Evolutionary conservation across 92 coral and sea anemone species (phyloP), one percentile per base, ranked within the genome.

Genomic region (Parazoanthus atlanticus): DNA sequence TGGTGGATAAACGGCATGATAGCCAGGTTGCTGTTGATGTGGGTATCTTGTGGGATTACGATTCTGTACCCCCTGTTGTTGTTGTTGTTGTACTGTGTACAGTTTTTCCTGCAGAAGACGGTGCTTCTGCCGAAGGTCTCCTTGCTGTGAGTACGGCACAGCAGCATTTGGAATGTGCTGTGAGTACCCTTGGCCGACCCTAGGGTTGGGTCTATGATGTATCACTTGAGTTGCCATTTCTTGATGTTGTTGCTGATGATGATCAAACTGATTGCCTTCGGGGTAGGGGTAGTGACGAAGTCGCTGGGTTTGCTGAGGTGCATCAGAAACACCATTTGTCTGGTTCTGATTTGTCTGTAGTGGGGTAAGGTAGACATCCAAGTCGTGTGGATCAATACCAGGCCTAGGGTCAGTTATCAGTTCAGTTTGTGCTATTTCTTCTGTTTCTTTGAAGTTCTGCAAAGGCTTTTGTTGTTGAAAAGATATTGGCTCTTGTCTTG

Each of bases 241-340:
- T 43, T 91, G 93, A 56, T 74, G 82, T 40, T 88, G 91, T 41
- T 86, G 89, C 61, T 88, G 88, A 29, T 86, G 95, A 17, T 88
- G 88, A 21, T 90, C 89, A 40, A 84, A 89, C 61, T 74, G 79
- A 43, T 90, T 89, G 74, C 81, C 97, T 70, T 89, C 90, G 21
- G 98, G 86, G 80, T 95, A 97, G 67, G 99, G 99, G 67, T 86
- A 97, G 89, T 97, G 99, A 6, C 96, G 71, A 21, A 97, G 94
- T 80, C 96, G 91, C 80, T 95, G 94, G 84, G 99, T 92, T 88
- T 93, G 93, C 85, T 91, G 80, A 80, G 92, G 86, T 72, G 78
- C n/a, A 67, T 90, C 88, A 84, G 93, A 78, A 43, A 75, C 75
- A 74, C 83, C 71, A 12, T 75, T 74, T 23, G 66, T 28, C 2